Evolutionary conservation across 2,113 vertebrate species (phyloP).

Genomic region (Aegypius monachus): DNA sequence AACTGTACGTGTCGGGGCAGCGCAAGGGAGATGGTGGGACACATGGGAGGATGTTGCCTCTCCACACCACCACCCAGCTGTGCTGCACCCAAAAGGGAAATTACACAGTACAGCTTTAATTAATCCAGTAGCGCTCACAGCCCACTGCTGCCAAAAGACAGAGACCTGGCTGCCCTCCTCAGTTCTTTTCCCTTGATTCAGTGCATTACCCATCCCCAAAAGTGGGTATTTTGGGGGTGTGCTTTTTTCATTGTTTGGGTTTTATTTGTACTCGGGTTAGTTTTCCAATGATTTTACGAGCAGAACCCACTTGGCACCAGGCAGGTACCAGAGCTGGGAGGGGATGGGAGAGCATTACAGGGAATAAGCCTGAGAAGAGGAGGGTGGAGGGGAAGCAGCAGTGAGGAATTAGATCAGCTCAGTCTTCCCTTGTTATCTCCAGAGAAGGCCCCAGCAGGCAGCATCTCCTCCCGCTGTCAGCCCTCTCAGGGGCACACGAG

Average conservation of each 20-base stretch:
- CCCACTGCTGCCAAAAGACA: background rate
- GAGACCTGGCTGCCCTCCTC: background rate
- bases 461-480: background rate
- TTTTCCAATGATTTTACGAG: background rate
- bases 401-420: background rate
- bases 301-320: background rate
- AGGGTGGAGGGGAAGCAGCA: background rate
- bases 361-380: background rate
- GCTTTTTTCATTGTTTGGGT: background rate
- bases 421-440: background rate
- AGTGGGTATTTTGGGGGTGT: background rate
- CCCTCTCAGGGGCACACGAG: background rate
- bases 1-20: fast-evolving
- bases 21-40: background rate
- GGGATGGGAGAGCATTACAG: background rate
- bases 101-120: background rate
- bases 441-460: background rate
- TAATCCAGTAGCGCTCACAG: background rate
- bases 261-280: background rate
- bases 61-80: background rate
- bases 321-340: background rate
- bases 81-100: background rate
- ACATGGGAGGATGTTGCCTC: fast-evolving
- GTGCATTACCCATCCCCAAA: background rate
- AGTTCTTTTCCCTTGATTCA: background rate